A percentile compares a stretch with the other conserved stretches of the same genome.
These are phyloP conservation scores for Camponotus floridanus DNA, from an alignment of 1,140 invertebrate species.

Conservation along the genomic window DNA sequence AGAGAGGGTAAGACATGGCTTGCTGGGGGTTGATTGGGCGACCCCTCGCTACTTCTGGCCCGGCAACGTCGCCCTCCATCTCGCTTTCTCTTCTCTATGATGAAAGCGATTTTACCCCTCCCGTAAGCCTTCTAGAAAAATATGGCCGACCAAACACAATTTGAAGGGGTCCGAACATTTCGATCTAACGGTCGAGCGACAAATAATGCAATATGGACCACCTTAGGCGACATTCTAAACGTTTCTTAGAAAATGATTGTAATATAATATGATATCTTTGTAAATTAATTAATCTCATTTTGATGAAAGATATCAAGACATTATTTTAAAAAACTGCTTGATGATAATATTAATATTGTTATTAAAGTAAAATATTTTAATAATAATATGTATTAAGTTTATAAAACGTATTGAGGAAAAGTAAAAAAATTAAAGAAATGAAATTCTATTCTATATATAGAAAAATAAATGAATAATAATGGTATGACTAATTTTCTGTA, in stretches of 20 bases:
- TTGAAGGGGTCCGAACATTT: conserved; percentile 74
- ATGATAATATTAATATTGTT: conserved; percentile 12
- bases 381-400: neutral
- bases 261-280: neutral
- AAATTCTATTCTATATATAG: neutral
- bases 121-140: conserved; percentile 78
- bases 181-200: conserved; percentile 28
- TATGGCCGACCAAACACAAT: conserved; percentile 84
- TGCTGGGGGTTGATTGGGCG: conserved; percentile 85
- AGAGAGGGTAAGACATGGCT: conserved; percentile 84
- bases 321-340: neutral
- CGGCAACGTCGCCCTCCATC: conserved; percentile 77
- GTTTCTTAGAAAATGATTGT: neutral
- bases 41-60: conserved; percentile 78
- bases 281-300: neutral
- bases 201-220: conserved; percentile 7
- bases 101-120: conserved; percentile 84
- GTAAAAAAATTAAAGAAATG: neutral
- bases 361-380: neutral
- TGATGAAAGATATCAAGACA: neutral
- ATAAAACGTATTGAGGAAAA: neutral
- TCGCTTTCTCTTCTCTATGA: conserved; percentile 77
- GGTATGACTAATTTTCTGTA: neutral
- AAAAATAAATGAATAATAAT: neutral
- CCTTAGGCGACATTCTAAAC: conserved; percentile 28